These are phyloP conservation scores for Anniella stebbinsi DNA, from an alignment of 2,797 vertebrate genomes.

Conservation along the genomic window DNA sequence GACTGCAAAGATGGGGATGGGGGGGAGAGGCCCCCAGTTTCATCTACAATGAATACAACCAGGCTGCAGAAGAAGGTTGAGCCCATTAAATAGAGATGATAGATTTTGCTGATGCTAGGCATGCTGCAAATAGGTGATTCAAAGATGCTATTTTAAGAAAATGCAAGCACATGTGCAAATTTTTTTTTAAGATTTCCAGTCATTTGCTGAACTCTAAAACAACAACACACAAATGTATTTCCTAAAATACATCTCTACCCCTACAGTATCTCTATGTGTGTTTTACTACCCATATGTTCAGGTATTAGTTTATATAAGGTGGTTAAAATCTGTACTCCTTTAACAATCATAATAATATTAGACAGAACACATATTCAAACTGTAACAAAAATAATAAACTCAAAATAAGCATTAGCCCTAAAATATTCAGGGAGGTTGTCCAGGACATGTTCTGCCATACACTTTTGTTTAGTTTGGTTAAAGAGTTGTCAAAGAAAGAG, in stretches of 20 bases:
- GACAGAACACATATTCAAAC: not conserved
- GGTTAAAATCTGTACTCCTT: not conserved
- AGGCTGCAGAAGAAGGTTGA: not conserved
- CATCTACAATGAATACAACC: fast-evolving
- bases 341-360: not conserved
- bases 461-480: not conserved
- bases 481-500: not conserved
- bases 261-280: not conserved
- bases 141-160: slow-evolving; percentile 38
- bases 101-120: slow-evolving; percentile 34
- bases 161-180: slow-evolving; percentile 16
- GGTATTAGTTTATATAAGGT: not conserved
- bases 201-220: not conserved
- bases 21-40: not conserved
- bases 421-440: not conserved
- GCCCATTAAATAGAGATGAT: slow-evolving; percentile 37
- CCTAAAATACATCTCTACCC: not conserved
- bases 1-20: not conserved
- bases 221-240: not conserved
- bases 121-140: slow-evolving; percentile 6
- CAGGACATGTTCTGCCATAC: not conserved
- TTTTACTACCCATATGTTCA: not conserved
- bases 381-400: not conserved
- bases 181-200: slow-evolving; percentile 43
- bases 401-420: not conserved